phyloP scores from a whole-genome alignment of 2,113 vertebrate genomes.

The Antechinus flavipes region DNA sequence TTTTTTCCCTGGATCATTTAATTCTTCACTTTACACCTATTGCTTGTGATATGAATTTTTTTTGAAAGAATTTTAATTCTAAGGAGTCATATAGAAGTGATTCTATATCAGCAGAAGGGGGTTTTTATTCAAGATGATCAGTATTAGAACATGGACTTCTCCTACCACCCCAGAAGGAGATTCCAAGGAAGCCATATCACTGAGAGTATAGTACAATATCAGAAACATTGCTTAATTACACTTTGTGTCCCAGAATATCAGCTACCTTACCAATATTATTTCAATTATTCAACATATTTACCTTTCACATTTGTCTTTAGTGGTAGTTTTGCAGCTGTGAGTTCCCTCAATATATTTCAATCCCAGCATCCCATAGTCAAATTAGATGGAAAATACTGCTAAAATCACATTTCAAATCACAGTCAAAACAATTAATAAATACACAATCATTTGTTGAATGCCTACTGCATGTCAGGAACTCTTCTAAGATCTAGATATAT shows the following conservation, averaged over 20 bases:
- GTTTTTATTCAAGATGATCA: neutral
- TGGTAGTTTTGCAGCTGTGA: too few relatives aligned
- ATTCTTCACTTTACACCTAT: neutral
- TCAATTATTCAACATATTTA: too few relatives aligned
- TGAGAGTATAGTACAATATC: neutral
- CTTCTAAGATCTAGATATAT: too few relatives aligned
- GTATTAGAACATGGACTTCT: neutral
- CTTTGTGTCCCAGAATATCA: neutral
- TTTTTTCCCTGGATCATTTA: neutral
- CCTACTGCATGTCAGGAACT: too few relatives aligned
- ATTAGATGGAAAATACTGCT: too few relatives aligned
- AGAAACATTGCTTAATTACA: neutral
- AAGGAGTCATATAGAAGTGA: neutral
- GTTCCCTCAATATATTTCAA: too few relatives aligned
- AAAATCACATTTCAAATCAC: too few relatives aligned
- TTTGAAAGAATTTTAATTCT: neutral
- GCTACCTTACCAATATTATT: fast-evolving
- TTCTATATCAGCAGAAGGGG: neutral
- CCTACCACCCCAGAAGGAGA: neutral
- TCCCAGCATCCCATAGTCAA: too few relatives aligned
- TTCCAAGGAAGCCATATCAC: neutral
- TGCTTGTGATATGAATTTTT: neutral
- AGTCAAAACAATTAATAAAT: too few relatives aligned
- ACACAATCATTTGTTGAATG: too few relatives aligned
- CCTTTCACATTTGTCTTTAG: too few relatives aligned